phyloP scores from a whole-genome alignment of 2,113 vertebrate species.

The Vidua chalybeata region DNA sequence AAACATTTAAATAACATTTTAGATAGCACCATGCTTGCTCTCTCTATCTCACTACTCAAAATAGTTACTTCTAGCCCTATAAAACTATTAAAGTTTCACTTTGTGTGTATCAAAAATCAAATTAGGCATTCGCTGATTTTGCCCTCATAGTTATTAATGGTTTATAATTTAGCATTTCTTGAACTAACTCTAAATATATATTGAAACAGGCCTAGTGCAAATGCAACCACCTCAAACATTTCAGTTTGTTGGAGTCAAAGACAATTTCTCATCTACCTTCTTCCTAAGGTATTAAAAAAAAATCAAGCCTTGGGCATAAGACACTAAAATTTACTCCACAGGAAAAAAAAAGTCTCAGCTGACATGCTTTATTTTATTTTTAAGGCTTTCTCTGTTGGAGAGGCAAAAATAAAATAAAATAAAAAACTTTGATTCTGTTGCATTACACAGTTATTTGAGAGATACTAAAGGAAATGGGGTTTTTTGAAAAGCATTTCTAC shows the following conservation, averaged over 20 bases:
- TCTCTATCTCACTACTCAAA: not conserved
- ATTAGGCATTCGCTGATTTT: not conserved
- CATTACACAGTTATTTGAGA: not conserved
- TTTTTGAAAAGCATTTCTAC: not conserved
- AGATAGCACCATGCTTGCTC: not conserved
- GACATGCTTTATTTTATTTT: not conserved
- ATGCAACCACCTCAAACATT: not conserved
- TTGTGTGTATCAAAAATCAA: not conserved
- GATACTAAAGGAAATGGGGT: not conserved
- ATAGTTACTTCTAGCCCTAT: not conserved
- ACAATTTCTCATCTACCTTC: not conserved
- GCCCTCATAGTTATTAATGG: not conserved
- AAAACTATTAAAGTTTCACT: not conserved
- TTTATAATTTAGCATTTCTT: not conserved
- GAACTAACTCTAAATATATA: not conserved
- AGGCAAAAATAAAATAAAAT: not conserved
- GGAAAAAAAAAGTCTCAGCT: not conserved
- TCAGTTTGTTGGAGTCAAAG: not conserved
- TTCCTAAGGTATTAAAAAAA: not conserved
- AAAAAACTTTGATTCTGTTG: not conserved
- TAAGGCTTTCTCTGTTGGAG: not conserved
- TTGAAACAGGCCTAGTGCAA: not conserved
- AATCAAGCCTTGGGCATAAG: not conserved
- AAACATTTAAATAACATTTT: not conserved
- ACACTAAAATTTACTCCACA: not conserved